Base-by-base conservation (phyloP, 2,888 invertebrate species). In the Nomada fucata region DNA sequence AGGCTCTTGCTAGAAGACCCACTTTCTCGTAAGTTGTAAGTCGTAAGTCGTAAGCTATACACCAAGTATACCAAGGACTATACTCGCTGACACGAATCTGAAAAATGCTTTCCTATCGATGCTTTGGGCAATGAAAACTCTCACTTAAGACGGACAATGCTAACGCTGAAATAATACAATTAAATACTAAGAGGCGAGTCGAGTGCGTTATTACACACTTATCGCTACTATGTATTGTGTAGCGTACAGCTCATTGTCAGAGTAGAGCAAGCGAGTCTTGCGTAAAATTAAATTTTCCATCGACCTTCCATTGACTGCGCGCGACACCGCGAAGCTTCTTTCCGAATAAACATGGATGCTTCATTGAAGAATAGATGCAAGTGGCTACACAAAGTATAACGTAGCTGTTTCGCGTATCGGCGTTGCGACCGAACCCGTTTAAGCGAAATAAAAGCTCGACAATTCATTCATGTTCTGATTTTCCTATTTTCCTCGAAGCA, bases 201-300 rank as follows among this genome's bases (percentile, higher is more conserved):
- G 36, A 36, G 1, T 36, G 7, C 36, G 36, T 36, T 36, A 36
- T 7, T 36, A 7, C 36, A 36, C 7, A 29, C 7, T 36, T 67
- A 74, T 74, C 73, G 67, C 44, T 29, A 67, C 50, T 70, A 70
- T 67, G 36, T 11, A 42, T 57, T 20, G 55, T 36, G 44, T 53
- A 18, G 29, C 15, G 52, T 23, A 20, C 50, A 23, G 26, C 36
- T 9, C 36, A 36, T 36, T 9, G 36, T 36, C 36, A 36, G 36
- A 7, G 36, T 65, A 61, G 15, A 20, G 26, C n/a, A 29, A 52
- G 23, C 44, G 26, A 52, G 60, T 63, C 83, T 83, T 83, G 75
- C 72, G 75, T 82, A 82, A 83, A 83, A 72, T 67, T 60, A 71
- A 77, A 82, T 77, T 55, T 60, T 75, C 53, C 26, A 53, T 50